A percentile compares a stretch with the other conserved stretches of the same genome.
phyloP scores from a whole-genome alignment of 2,888 invertebrate species.

The Cynaeus angustus region DNA sequence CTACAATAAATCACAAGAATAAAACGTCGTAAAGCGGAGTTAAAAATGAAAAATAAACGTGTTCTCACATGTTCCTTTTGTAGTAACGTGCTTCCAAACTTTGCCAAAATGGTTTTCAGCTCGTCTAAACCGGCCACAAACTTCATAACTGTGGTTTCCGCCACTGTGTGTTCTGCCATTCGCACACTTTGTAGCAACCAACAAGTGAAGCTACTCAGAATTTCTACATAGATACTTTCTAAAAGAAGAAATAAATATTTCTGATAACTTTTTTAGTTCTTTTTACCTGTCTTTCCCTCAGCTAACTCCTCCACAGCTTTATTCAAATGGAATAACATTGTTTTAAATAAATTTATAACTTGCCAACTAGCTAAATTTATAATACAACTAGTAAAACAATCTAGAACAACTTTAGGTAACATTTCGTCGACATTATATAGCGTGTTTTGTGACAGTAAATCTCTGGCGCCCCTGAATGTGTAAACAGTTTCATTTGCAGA shows the following conservation, averaged over 20 bases:
- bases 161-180: constrained; percentile 66
- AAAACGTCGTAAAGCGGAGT: too few relatives aligned
- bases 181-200: constrained; percentile 64
- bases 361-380: constrained; percentile 65
- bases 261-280: too few relatives aligned
- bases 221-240: constrained; percentile 62
- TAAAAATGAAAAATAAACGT: too few relatives aligned
- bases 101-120: constrained; percentile 60
- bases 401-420: constrained; percentile 63
- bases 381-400: constrained; percentile 63
- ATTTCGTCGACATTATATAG: constrained; percentile 56
- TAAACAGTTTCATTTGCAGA: constrained; percentile 48
- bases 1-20: constrained; percentile 58
- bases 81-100: constrained; percentile 65
- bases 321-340: constrained; percentile 64
- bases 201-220: constrained; percentile 62
- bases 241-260: neutral
- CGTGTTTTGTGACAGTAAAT: constrained; percentile 36
- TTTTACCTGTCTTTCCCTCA: constrained; percentile 36
- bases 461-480: constrained; percentile 51
- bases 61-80: constrained; percentile 67
- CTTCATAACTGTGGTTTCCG: constrained; percentile 62
- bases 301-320: constrained; percentile 57
- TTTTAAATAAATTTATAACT: constrained; percentile 67
- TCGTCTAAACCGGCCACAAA: constrained; percentile 64